Base-by-base conservation (phyloP, 2,113 vertebrate genomes). In the Vulpes ferrilata region DNA sequence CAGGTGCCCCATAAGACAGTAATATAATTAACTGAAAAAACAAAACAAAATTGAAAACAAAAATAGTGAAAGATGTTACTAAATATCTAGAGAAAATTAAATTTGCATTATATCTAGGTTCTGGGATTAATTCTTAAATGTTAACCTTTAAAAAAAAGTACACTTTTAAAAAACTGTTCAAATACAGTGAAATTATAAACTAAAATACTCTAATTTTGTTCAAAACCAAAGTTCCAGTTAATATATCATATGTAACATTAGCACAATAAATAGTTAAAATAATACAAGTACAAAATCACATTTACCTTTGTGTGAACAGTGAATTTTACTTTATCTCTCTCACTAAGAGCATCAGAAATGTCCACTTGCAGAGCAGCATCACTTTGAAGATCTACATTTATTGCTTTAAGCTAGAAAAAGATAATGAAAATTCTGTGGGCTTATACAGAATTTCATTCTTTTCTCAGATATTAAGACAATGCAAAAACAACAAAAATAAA, bases 321-420 rank as follows among this genome's bases (percentile, higher is more conserved):
- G 98, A 99, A 99, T 98, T 99, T 99, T 96, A 99, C 99, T 99
- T 99, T 99, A 98, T 99, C 99, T 96, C 99, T 99, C 97, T 99
- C 99, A 90, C 99, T 99, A 87, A 99, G 99, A 65, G 99, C 99
- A 97, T 99, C 99, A 6, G 99, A 99, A 98, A 99, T 99, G 99
- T 99, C 99, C 86, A 99, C 99, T 98, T 99, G 99, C 83, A 99
- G 99, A 73, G 99, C 99, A 96, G 99, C 99, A 97, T 99, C 99
- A 38, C 99, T 99, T 97, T 99, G 99, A 92, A 99, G 99, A 98
- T 99, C 99, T 97, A 99, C 99, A 94, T 99, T 99, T 97, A 99
- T 99, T 53, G 99, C 99, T 98, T 99, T 99, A 90, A 99, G 99
- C 99, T 99, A 98, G 90, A 98, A 91, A 98, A 97, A 97, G 16